Evolutionary conservation across 2,113 vertebrate genomes (phyloP).

Genomic region (Zeus faber): DNA sequence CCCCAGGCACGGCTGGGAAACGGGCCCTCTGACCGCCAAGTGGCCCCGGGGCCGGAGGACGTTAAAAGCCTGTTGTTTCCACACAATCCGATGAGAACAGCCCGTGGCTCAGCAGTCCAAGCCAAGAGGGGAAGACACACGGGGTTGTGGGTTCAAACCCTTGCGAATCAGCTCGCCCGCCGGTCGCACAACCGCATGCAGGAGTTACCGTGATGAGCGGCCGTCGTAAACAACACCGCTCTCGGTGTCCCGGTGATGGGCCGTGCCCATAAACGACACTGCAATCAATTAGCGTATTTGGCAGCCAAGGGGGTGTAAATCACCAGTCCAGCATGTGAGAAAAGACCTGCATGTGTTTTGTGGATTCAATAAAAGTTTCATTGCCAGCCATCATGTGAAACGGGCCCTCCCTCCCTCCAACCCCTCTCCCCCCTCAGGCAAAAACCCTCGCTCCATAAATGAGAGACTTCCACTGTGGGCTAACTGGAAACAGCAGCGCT

Average conservation of each 20-base stretch:
- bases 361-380: constrained; percentile 48
- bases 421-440: constrained; percentile 10
- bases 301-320: constrained; percentile 32
- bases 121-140: too few relatives aligned
- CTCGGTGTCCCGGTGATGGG: constrained; percentile 23
- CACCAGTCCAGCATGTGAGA: constrained; percentile 15
- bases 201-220: constrained; percentile 1
- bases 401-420: not conserved
- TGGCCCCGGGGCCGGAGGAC: not conserved
- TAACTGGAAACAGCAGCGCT: constrained; percentile 53
- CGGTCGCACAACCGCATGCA: too few relatives aligned
- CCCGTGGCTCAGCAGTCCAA: not conserved
- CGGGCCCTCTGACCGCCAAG: constrained; percentile 1
- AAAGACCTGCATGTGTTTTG: constrained; percentile 41
- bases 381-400: constrained; percentile 43
- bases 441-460: constrained; percentile 41
- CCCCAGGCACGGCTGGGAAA: not conserved
- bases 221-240: constrained; percentile 21
- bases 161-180: too few relatives aligned
- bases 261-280: constrained; percentile 26
- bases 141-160: not conserved
- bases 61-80: not conserved
- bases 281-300: constrained; percentile 42
- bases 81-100: too few relatives aligned
- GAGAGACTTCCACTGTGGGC: constrained; percentile 52